phyloP scores from a whole-genome alignment of 2,113 vertebrate genomes.

The Clarias magur region DNA sequence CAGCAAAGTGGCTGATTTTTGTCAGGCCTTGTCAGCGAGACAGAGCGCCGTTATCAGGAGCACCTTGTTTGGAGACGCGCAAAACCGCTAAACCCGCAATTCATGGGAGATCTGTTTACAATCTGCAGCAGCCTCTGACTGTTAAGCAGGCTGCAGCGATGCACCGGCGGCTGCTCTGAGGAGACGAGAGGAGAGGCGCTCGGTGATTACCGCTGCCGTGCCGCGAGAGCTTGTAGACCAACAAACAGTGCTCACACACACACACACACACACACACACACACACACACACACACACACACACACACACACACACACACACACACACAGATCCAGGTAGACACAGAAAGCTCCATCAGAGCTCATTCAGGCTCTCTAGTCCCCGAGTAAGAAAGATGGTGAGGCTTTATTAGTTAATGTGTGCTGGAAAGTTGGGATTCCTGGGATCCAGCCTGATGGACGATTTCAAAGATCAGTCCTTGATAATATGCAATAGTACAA shows the following conservation, averaged over 20 bases:
- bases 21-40: slow-evolving; percentile 65
- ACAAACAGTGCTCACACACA: slow-evolving; percentile 55
- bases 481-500: background rate
- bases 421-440: slow-evolving; percentile 9
- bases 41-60: slow-evolving; percentile 74
- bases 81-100: slow-evolving; percentile 79
- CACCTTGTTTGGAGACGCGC: slow-evolving; percentile 80
- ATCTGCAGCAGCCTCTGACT: slow-evolving; percentile 76
- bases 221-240: slow-evolving; percentile 33
- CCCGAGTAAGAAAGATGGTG: background rate
- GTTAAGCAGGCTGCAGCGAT: slow-evolving; percentile 74
- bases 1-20: slow-evolving; percentile 80
- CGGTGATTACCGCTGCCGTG: slow-evolving; percentile 73
- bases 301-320: slow-evolving; percentile 52
- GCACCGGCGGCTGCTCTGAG: slow-evolving; percentile 72
- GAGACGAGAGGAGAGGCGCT: slow-evolving; percentile 75
- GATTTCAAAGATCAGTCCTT: background rate
- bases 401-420: slow-evolving; percentile 13
- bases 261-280: slow-evolving; percentile 1
- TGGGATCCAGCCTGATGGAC: background rate
- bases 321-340: background rate
- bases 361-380: background rate
- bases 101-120: slow-evolving; percentile 83
- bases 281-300: slow-evolving; percentile 53
- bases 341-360: slow-evolving; percentile 4